A percentile compares a stretch with the other conserved stretches of the same genome.
phyloP scores from a whole-genome alignment of 2,113 vertebrate genomes.

The Mastomys natalensis region DNA sequence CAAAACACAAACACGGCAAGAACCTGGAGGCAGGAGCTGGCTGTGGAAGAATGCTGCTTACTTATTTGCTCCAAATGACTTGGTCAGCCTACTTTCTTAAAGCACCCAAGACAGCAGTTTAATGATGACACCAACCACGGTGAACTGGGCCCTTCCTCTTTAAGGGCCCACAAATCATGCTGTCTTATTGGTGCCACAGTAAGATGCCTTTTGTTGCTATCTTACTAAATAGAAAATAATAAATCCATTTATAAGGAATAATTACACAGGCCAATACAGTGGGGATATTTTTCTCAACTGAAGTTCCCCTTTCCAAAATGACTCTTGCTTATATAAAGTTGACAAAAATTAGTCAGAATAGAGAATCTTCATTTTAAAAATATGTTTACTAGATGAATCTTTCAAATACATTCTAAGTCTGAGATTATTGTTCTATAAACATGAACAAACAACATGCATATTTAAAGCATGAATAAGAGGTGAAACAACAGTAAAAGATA shows the following conservation, averaged over 20 bases:
- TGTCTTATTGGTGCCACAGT: not conserved
- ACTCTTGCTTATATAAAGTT: too few relatives aligned
- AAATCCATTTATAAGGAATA: not conserved
- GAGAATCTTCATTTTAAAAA: not conserved
- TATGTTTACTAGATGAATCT: not conserved
- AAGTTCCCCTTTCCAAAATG: not conserved
- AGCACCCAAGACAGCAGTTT: not conserved
- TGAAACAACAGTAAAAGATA: constrained; percentile 20
- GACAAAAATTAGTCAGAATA: not conserved
- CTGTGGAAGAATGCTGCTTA: not conserved
- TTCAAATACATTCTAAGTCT: constrained; percentile 33
- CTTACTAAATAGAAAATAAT: not conserved
- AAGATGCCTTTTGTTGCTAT: not conserved
- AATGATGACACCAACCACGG: not conserved
- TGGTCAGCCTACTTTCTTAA: not conserved
- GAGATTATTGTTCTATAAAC: not conserved
- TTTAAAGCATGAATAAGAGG: constrained; percentile 6
- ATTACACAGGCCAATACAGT: not conserved
- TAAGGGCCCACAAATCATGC: not conserved
- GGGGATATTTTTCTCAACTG: not conserved
- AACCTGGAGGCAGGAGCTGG: not conserved
- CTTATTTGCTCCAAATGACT: not conserved
- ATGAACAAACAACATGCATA: not conserved
- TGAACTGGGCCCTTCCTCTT: not conserved
- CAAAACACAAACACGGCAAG: not conserved